A percentile compares a stretch with the other conserved stretches of the same genome.
These are phyloP conservation scores for Cosmia pyralina DNA, from an alignment of 2,888 invertebrate genomes.

Conservation along the genomic window DNA sequence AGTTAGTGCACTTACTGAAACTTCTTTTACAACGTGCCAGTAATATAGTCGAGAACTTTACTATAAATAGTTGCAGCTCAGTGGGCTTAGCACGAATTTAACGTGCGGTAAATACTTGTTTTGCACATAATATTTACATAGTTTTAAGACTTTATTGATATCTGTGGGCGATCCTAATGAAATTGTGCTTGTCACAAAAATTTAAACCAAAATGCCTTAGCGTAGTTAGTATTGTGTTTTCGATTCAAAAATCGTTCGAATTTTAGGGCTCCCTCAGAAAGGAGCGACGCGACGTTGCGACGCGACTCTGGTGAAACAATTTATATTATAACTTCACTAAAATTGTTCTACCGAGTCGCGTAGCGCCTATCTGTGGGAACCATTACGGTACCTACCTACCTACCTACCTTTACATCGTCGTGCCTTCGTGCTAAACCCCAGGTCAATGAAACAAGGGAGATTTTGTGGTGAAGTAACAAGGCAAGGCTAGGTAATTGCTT, in stretches of 20 bases:
- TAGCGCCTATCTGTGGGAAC: too few species aligned
- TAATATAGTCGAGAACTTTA: slow-evolving; percentile 43
- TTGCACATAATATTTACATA: not conserved
- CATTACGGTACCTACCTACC: not conserved
- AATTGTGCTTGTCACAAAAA: not conserved
- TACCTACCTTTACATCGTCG: too few species aligned
- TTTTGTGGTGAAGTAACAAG: not conserved
- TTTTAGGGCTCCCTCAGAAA: too few species aligned
- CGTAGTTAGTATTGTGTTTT: not conserved
- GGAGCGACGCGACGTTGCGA: too few species aligned
- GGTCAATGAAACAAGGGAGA: not conserved
- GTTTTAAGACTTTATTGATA: not conserved
- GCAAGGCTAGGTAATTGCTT: too few species aligned
- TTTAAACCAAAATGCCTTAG: not conserved
- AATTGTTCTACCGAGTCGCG: too few species aligned
- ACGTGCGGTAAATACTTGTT: not conserved
- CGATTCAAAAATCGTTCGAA: not conserved
- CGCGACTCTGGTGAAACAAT: too few species aligned
- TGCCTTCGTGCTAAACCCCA: not conserved
- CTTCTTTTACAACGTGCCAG: slow-evolving; percentile 39
- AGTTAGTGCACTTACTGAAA: slow-evolving; percentile 58
- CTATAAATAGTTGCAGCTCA: not conserved
- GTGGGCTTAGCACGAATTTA: not conserved
- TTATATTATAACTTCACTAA: too few species aligned
- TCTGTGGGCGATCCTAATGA: too few species aligned